Conservation (phyloP, 2,113 vertebrate genomes). For the Leucosticte australis region DNA sequence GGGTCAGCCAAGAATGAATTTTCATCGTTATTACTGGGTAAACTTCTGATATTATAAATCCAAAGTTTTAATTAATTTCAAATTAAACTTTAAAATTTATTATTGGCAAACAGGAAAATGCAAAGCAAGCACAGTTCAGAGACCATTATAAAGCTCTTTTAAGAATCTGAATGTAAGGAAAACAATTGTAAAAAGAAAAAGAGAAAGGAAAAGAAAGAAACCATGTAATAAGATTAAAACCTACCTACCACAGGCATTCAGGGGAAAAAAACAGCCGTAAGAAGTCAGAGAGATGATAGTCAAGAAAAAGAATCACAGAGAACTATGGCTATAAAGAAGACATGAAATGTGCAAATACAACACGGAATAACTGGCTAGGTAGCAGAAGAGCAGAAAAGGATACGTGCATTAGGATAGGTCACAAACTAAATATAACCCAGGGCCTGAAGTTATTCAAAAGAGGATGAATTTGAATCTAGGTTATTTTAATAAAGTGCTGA, state of each 20-base stretch:
- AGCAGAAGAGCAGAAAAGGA: conserved; percentile 56
- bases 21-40: background rate
- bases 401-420: conserved; percentile 50
- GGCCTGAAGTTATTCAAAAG: conserved; percentile 61
- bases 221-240: background rate
- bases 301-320: conserved; percentile 33
- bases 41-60: background rate
- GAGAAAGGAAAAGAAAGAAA: conserved; percentile 1
- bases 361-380: background rate
- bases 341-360: conserved; percentile 30
- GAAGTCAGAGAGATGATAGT: conserved; percentile 33
- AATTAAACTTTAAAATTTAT: background rate
- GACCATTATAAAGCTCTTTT: background rate
- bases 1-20: background rate
- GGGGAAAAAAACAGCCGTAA: background rate
- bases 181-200: background rate
- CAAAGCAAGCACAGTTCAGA: conserved; percentile 3
- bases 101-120: conserved; percentile 5
- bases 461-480: conserved; percentile 55
- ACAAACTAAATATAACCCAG: conserved; percentile 60
- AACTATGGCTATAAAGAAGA: conserved; percentile 31
- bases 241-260: conserved; percentile 45
- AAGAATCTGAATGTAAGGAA: background rate
- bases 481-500: conserved; percentile 69
- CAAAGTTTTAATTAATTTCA: background rate